Evolutionary conservation across 2,888 invertebrate genomes (phyloP).

Genomic region (Osedax fenrisi): DNA sequence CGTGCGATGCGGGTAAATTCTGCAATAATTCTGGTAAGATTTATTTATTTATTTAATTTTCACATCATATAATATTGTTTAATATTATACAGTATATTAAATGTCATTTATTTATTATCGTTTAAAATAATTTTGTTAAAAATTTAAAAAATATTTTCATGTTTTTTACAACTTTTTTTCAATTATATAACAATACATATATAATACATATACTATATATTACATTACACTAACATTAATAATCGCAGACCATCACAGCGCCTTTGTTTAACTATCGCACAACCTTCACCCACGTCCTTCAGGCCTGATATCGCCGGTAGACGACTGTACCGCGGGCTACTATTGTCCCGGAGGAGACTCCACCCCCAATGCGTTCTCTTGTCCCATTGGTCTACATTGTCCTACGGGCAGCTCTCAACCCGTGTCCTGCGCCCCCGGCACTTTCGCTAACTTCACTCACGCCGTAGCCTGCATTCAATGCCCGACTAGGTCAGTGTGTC

Average conservation of each 20-base stretch:
- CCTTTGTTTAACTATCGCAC: no score
- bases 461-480: conserved; percentile 41
- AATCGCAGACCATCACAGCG: no score
- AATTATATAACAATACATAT: no score
- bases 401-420: conserved; percentile 42
- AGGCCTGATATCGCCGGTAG: conserved; percentile 42
- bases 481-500: conserved; percentile 38
- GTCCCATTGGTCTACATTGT: conserved; percentile 46
- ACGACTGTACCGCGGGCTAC: conserved; percentile 44
- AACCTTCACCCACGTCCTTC: no score
- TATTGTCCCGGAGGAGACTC: conserved; percentile 47
- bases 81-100: not conserved
- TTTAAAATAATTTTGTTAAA: not conserved
- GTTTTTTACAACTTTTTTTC: no score
- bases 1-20: conserved; percentile 45
- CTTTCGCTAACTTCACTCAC: conserved; percentile 44
- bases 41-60: no score
- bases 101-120: not conserved
- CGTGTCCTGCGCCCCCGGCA: conserved; percentile 44
- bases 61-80: not conserved
- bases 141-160: not conserved
- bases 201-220: no score
- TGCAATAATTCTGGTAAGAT: conserved; percentile 45
- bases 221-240: no score
- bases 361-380: conserved; percentile 42